Base-by-base conservation (phyloP, 2,888 invertebrate species). In the Brachynemurus nebulosus region DNA sequence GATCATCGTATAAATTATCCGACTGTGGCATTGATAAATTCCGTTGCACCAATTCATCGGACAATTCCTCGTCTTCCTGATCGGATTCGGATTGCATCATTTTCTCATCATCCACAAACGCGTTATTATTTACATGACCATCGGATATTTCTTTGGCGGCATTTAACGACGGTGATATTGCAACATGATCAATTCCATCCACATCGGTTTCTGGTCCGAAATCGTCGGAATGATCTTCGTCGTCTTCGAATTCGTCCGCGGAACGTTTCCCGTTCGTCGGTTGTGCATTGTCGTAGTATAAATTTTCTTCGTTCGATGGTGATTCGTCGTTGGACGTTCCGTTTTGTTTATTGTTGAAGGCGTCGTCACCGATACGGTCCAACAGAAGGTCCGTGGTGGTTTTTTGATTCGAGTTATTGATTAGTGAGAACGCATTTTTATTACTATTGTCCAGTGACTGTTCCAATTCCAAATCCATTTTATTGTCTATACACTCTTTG, bases 121-220 rank as follows among this genome's bases (percentile, higher is more conserved):
- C 52, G 48, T 59, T 59, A 45, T 58, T 59, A 45, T 53, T 55
- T 17, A 57, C 53, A 30, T 55, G 55, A 17, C 57, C 61, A 23
- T 63, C 63, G 34, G 60, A 55, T 40, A 61, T 55, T n/a, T 54
- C 54, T 43, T 59, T 59, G 14, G 58, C 54, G 17, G 59, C 59
- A 12, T 58, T 61, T 46, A 59, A 55, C 42, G 54, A 53, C 25
- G 64, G 61, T 16, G 64, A 60, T 45, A 56, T 19, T n/a, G 20
- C 8, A 2, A 57, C 50, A 3, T 65, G 66, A 51, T 74, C 70
- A 44, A 75, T 70, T 19, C 74, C 71, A 60, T 83, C 84, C 8
- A 83, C 81, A 50, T 82, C 78, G 1, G 81, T 82, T 66, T 84
- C 84, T 1, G 82, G 82, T 3, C 83, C 84, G 51, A 81, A 70